phyloP scores from a whole-genome alignment of 2,797 vertebrate genomes.

The Myotis daubentonii region DNA sequence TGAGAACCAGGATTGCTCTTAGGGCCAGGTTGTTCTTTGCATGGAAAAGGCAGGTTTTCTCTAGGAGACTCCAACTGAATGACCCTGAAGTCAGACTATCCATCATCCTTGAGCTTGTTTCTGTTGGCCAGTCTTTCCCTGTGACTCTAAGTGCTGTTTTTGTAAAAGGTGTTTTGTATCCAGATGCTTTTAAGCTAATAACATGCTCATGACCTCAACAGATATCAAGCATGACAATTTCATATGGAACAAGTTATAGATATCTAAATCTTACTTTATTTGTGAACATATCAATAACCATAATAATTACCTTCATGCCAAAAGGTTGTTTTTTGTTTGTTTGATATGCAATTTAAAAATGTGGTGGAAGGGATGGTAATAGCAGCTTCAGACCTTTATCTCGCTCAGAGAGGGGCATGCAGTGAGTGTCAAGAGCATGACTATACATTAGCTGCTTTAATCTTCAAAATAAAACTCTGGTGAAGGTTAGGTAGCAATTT shows the following conservation, averaged over 20 bases:
- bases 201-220: not conserved
- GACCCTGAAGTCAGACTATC: not conserved
- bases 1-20: not conserved
- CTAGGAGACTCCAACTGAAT: not conserved
- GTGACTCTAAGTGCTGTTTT: not conserved
- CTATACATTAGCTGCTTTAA: not conserved
- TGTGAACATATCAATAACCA: not conserved
- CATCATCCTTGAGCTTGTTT: not conserved
- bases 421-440: not conserved
- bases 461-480: not conserved
- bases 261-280: not conserved
- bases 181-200: not conserved
- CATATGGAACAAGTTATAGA: not conserved
- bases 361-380: too few relatives aligned
- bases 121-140: not conserved
- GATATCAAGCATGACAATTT: not conserved
- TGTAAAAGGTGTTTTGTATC: not conserved
- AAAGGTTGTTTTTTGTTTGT: not conserved
- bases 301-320: not conserved
- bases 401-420: not conserved
- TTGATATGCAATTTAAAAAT: not conserved
- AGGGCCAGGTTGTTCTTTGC: not conserved
- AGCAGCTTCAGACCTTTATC: not conserved
- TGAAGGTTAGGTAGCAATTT: not conserved
- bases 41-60: not conserved